phyloP scores from a whole-genome alignment of 2,888 invertebrate species.

The Cephus nigrinus region DNA sequence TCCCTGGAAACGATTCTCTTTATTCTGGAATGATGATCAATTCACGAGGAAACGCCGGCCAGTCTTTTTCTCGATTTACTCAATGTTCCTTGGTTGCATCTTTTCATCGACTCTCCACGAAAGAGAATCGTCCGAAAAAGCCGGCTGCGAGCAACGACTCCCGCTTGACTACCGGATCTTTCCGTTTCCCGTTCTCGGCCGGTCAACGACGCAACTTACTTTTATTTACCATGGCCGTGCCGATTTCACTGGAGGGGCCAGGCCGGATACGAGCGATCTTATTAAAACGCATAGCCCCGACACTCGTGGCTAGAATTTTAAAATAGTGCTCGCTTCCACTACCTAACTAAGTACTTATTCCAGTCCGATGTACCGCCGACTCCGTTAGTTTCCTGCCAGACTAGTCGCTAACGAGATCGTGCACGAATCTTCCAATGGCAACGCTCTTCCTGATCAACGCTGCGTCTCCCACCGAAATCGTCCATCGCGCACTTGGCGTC shows the following conservation, averaged over 20 bases:
- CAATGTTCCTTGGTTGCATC: too few species aligned
- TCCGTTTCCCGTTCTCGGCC: conserved; percentile 3
- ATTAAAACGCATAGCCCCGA: conserved; percentile 24
- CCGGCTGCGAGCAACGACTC: background rate
- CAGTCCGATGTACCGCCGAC: background rate
- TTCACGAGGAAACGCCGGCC: too few species aligned
- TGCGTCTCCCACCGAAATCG: too few species aligned
- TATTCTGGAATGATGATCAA: too few species aligned
- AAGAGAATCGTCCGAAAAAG: background rate
- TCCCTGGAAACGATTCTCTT: too few species aligned
- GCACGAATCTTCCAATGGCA: background rate
- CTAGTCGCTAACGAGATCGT: background rate
- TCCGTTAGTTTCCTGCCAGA: conserved; percentile 4
- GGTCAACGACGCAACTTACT: conserved; percentile 2
- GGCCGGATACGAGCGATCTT: conserved; percentile 28
- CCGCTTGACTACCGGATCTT: background rate
- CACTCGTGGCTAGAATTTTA: conserved; percentile 27
- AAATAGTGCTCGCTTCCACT: conserved; percentile 15
- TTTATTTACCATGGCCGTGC: conserved; percentile 4
- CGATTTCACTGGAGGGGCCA: conserved; percentile 7
- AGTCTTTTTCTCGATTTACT: too few species aligned
- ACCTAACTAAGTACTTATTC: background rate
- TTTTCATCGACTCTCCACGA: too few species aligned
- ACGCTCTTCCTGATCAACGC: too few species aligned
- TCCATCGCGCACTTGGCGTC: too few species aligned